These are phyloP conservation scores for Aix galericulata DNA, from an alignment of 2,113 vertebrate species.

Conservation along the genomic window DNA sequence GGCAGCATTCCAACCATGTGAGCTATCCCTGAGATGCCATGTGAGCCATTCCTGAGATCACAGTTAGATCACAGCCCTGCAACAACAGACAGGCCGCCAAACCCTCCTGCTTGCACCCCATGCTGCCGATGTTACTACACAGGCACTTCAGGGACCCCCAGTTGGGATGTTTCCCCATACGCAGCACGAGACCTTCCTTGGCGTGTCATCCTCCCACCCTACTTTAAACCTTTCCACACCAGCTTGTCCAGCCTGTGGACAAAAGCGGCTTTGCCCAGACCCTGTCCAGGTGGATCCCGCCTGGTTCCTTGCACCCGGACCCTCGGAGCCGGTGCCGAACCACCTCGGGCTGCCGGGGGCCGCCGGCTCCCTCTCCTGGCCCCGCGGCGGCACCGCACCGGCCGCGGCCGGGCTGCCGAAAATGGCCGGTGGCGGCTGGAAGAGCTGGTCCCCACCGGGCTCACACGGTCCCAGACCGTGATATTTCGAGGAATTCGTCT, in stretches of 20 bases:
- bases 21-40: neutral
- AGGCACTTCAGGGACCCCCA: too few species aligned
- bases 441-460: too few species aligned
- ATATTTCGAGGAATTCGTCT: rapidly evolving
- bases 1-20: rapidly evolving
- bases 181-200: rapidly evolving
- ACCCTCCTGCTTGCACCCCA: neutral
- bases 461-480: too few species aligned
- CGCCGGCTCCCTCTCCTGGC: constrained; percentile 54
- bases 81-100: neutral
- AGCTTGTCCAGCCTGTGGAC: neutral
- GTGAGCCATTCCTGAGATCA: neutral
- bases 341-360: neutral
- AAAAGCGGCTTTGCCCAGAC: rapidly evolving
- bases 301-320: neutral
- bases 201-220: rapidly evolving
- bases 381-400: neutral
- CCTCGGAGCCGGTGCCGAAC: too few species aligned
- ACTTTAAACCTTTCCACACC: too few species aligned
- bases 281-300: rapidly evolving
- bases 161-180: neutral
- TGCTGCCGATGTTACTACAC: rapidly evolving
- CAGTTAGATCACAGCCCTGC: neutral
- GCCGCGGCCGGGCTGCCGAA: neutral
- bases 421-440: too few species aligned